Conservation (phyloP, 2,797 vertebrate species). For the Pachyuromys duprasi region DNA sequence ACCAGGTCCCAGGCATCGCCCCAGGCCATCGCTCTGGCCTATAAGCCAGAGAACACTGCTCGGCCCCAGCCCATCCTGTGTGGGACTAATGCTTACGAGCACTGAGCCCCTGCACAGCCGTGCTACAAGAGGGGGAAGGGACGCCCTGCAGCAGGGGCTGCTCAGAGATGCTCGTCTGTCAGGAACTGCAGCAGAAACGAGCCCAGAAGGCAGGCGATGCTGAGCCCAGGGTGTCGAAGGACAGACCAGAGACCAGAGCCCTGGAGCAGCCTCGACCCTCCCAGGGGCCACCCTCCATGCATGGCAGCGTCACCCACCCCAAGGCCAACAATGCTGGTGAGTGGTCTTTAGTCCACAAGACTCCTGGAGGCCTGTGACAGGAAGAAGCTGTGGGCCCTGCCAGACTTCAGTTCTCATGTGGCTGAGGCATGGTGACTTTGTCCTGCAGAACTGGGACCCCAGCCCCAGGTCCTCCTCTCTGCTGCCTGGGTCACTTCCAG, state of each 20-base stretch:
- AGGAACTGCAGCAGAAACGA: constrained; percentile 95
- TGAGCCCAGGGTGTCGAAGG: constrained; percentile 80
- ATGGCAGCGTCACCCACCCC: background rate
- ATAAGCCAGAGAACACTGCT: background rate
- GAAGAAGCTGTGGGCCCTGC: background rate
- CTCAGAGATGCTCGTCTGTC: background rate
- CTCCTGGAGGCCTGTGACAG: no score
- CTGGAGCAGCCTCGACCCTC: constrained; percentile 79
- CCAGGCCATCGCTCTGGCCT: no score
- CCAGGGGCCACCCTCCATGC: constrained; percentile 75
- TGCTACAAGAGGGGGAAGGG: accelerated
- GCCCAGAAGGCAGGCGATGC: constrained; percentile 85
- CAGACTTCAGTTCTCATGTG: accelerated
- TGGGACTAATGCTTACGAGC: background rate
- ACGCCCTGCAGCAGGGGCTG: accelerated
- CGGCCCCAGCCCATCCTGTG: no score
- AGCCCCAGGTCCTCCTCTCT: background rate
- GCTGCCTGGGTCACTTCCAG: no score
- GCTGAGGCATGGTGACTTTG: accelerated
- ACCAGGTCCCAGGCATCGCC: background rate
- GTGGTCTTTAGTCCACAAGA: background rate
- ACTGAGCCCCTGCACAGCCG: accelerated
- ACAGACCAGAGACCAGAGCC: constrained; percentile 82
- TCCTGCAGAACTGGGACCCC: accelerated
- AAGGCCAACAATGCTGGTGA: constrained; percentile 89